Evolutionary conservation across 1,140 invertebrate species (phyloP).

Genomic region (Drosophila burlai): DNA sequence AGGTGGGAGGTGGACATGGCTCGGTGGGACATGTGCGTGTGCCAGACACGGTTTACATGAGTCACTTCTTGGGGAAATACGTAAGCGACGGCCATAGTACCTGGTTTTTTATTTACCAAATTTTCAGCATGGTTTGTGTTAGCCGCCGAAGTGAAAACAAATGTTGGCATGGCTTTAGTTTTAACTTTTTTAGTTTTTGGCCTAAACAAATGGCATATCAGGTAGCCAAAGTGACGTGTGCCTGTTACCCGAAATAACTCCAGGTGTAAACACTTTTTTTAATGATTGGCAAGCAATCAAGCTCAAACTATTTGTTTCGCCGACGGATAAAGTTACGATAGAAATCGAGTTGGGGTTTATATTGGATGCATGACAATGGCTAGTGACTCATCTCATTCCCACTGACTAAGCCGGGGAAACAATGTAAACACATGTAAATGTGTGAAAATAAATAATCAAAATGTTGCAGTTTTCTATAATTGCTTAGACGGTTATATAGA

Average conservation of each 20-base stretch:
- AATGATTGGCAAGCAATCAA: conserved; percentile 27
- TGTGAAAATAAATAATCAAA: conserved; percentile 11
- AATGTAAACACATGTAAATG: background rate
- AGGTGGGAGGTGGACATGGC: background rate
- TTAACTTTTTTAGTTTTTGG: conserved; percentile 28
- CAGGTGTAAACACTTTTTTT: conserved; percentile 9
- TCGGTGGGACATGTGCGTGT: conserved; percentile 20
- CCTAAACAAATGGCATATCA: conserved; percentile 32
- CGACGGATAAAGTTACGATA: conserved; percentile 20
- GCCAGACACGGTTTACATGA: conserved; percentile 19
- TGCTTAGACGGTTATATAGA: background rate
- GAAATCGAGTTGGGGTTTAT: conserved; percentile 22
- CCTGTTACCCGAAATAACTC: conserved; percentile 24
- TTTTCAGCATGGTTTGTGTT: conserved; percentile 11
- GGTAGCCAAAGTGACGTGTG: conserved; percentile 44
- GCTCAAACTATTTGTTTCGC: conserved; percentile 16
- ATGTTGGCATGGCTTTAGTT: conserved; percentile 34
- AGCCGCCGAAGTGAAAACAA: conserved; percentile 51
- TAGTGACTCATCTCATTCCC: conserved; percentile 20
- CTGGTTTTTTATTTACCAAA: conserved; percentile 7
- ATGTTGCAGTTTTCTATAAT: background rate
- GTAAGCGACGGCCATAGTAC: background rate
- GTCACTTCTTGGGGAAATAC: conserved; percentile 41
- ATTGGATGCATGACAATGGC: background rate
- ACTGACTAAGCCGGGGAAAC: conserved; percentile 20